Conservation (phyloP, 2,113 vertebrate species). For the Sebastes schlegelii region DNA sequence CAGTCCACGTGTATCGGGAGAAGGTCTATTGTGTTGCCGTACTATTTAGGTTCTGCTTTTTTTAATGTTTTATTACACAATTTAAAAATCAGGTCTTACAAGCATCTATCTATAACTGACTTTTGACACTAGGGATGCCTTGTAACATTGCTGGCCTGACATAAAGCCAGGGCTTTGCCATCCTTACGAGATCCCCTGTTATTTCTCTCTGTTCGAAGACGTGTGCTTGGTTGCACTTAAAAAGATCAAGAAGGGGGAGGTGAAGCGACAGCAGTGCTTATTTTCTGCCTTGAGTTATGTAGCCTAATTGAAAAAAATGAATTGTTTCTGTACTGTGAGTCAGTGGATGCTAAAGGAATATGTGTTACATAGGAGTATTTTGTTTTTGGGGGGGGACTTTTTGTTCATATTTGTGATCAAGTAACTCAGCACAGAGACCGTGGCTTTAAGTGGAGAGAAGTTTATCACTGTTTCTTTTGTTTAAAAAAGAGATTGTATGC, state of each 20-base stretch:
- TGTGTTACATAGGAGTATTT: slow-evolving; percentile 82
- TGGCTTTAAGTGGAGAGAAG: slow-evolving; percentile 53
- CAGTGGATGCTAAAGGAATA: slow-evolving; percentile 78
- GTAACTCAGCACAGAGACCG: slow-evolving; percentile 73
- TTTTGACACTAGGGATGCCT: slow-evolving; percentile 70
- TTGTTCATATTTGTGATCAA: slow-evolving; percentile 74
- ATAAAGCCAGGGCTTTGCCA: slow-evolving; percentile 61
- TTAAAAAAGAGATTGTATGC: slow-evolving; percentile 79
- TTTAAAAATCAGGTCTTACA: slow-evolving; percentile 76
- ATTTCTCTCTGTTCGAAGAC: slow-evolving; percentile 71
- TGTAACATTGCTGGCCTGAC: slow-evolving; percentile 59
- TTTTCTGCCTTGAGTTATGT: slow-evolving; percentile 78
- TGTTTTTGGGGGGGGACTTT: slow-evolving; percentile 29
- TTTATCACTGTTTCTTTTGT: slow-evolving; percentile 78
- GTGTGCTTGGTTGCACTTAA: slow-evolving; percentile 78
- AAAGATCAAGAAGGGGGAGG: slow-evolving; percentile 56
- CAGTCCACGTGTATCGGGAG: slow-evolving; percentile 66
- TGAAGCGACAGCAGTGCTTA: slow-evolving; percentile 74
- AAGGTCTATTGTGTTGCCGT: slow-evolving; percentile 66
- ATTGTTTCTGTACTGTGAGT: slow-evolving; percentile 79
- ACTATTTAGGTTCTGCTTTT: slow-evolving; percentile 58
- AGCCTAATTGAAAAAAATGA: slow-evolving; percentile 68
- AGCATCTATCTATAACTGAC: slow-evolving; percentile 69
- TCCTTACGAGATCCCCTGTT: slow-evolving; percentile 61
- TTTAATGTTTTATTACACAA: slow-evolving; percentile 63